Conservation (phyloP, 2,113 vertebrate species). For the Urocynchramus pylzowi region DNA sequence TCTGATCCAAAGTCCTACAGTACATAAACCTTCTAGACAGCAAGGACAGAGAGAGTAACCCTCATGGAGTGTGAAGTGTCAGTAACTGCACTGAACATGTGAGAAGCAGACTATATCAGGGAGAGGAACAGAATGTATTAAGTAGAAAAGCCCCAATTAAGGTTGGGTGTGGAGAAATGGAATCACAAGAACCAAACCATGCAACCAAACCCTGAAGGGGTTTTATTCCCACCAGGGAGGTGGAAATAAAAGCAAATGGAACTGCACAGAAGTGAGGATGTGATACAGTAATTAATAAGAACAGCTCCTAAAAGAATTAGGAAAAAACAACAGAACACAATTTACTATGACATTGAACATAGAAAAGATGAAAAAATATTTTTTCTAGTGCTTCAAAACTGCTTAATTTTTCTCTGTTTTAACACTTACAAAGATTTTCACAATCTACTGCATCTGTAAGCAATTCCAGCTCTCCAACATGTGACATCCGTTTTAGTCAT, state of each 20-base stretch:
- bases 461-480: not conserved
- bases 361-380: not conserved
- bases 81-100: fast-evolving
- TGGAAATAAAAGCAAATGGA: not conserved
- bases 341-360: not conserved
- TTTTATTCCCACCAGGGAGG: not conserved
- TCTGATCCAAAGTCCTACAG: not conserved
- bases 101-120: not conserved
- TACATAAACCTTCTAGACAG: not conserved
- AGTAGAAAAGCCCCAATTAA: not conserved
- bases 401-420: not conserved
- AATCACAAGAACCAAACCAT: not conserved
- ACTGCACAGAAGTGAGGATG: not conserved
- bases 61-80: not conserved
- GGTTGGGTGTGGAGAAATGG: not conserved
- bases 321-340: not conserved
- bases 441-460: not conserved
- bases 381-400: not conserved
- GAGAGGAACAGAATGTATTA: not conserved
- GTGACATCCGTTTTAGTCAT: not conserved
- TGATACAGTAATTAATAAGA: not conserved
- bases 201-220: not conserved
- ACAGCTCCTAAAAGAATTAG: not conserved
- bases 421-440: not conserved
- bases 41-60: not conserved